These are phyloP conservation scores for Asbolus verrucosus DNA, from an alignment of 1,140 invertebrate species.

Conservation along the genomic window DNA sequence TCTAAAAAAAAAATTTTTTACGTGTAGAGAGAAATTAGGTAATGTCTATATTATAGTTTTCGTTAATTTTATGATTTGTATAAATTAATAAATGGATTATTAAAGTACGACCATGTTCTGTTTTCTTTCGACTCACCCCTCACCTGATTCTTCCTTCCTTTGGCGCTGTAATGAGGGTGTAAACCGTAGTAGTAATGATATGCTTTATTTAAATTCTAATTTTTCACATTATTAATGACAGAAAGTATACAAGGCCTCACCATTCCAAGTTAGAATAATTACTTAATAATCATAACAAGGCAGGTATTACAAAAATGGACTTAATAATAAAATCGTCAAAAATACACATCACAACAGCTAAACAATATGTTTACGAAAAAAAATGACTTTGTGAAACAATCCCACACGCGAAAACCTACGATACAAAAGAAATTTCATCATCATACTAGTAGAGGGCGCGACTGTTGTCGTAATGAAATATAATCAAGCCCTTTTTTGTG, in stretches of 20 bases:
- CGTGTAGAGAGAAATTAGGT: conserved; percentile 15
- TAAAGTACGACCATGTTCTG: background rate
- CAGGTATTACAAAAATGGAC: conserved; percentile 39
- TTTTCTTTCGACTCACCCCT: background rate
- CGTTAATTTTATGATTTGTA: conserved; percentile 35
- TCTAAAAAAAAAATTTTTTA: conserved; percentile 42
- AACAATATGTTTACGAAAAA: no score
- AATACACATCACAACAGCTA: no score
- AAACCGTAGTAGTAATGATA: conserved; percentile 58
- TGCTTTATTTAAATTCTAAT: conserved; percentile 57
- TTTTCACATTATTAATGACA: conserved; percentile 53
- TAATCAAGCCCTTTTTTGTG: no score
- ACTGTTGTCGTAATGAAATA: no score
- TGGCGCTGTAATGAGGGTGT: background rate
- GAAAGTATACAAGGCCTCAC: conserved; percentile 58
- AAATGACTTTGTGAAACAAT: no score
- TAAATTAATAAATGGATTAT: conserved; percentile 43
- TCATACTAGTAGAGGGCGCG: no score
- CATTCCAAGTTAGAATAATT: conserved; percentile 57
- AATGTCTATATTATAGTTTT: conserved; percentile 15
- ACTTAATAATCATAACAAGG: conserved; percentile 41
- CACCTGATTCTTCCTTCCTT: no score
- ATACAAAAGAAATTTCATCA: no score
- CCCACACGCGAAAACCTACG: no score
- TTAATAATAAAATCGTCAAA: conserved; percentile 14